Percentiles rank a stretch among this genome's conserved stretches.
These are phyloP conservation scores for Marmota monax DNA, from an alignment of 2,113 vertebrate genomes.

Conservation along the genomic window DNA sequence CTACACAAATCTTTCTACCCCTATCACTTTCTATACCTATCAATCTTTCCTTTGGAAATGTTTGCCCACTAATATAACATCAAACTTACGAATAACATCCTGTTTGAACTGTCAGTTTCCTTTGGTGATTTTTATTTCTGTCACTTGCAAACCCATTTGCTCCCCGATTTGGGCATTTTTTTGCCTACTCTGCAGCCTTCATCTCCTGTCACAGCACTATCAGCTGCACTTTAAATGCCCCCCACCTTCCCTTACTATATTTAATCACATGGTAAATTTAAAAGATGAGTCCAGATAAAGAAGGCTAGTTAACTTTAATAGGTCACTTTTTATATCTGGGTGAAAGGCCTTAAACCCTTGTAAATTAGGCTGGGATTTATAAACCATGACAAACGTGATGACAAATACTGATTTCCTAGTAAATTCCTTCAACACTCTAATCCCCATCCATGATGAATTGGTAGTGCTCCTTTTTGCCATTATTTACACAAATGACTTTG, in stretches of 20 bases:
- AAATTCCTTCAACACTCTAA: slow-evolving; percentile 49
- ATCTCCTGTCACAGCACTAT: not conserved
- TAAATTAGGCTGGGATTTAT: slow-evolving; percentile 81
- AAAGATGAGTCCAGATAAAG: slow-evolving; percentile 74
- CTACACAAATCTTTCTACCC: not conserved
- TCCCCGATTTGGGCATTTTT: slow-evolving; percentile 6
- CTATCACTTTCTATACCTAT: not conserved
- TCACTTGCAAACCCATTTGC: not conserved
- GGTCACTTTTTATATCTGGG: slow-evolving; percentile 79
- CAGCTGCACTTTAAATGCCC: slow-evolving; percentile 21
- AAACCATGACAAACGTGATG: slow-evolving; percentile 73
- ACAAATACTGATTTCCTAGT: slow-evolving; percentile 75
- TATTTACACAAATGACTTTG: slow-evolving; percentile 61
- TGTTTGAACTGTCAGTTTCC: not conserved
- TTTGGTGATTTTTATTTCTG: not conserved
- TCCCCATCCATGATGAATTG: slow-evolving; percentile 25
- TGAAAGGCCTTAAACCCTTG: slow-evolving; percentile 76
- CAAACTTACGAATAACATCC: not conserved
- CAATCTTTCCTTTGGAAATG: slow-evolving; percentile 22
- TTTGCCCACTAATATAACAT: not conserved
- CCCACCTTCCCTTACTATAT: slow-evolving; percentile 37
- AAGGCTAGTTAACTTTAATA: slow-evolving; percentile 80
- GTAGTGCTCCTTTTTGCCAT: slow-evolving; percentile 1
- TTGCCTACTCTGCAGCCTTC: not conserved
- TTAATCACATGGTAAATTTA: slow-evolving; percentile 78